Base-by-base conservation (phyloP, 2,888 invertebrate species). In the Labia minor region DNA sequence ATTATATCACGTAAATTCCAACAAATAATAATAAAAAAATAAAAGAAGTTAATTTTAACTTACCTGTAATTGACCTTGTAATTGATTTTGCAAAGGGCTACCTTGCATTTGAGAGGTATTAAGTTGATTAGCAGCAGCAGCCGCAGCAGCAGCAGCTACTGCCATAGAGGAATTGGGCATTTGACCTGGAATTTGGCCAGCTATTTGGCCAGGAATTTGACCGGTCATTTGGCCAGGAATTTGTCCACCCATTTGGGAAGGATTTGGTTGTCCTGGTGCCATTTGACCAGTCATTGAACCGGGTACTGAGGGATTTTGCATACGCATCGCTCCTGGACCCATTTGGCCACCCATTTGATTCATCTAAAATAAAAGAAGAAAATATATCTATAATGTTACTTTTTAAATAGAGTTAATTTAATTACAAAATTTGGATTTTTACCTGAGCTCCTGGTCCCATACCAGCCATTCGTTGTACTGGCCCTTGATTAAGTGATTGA, bases 401-500 rank as follows among this genome's bases (percentile, higher is more conserved):
- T 33, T 33, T 33, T 33, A 33, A 8, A 33, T 33, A 8, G 6
- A 33, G 6, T 33, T 11, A 33, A 33, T 33, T 33, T 33, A 33
- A 33, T 8, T 33, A 33, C n/a, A n/a, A n/a, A n/a, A n/a, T n/a
- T n/a, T n/a, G n/a, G n/a, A n/a, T n/a, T n/a, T n/a, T 37, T 67
- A 66, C 69, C 66, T 70, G 71, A 11, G 67, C 64, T 61, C 70
- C 70, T 1, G 68, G 68, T 14, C 65, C 64, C 76, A 78, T 77
- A 70, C 81, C 81, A 71, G 70, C 74, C 74, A 86, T 80, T 65
- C 81, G 81, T 33, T 79, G 81, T 62, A 78, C 79, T 1, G 74
- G 74, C 19, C 87, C 80, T 71, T 88, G 87, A 73, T 88, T 90
- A 37, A 92, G 77, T 0, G 87, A 87, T 77, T 91, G 91, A 1